A percentile compares a stretch with the other conserved stretches of the same genome.
Conservation (phyloP, 2,888 invertebrate genomes). For the Chalcis sispes region DNA sequence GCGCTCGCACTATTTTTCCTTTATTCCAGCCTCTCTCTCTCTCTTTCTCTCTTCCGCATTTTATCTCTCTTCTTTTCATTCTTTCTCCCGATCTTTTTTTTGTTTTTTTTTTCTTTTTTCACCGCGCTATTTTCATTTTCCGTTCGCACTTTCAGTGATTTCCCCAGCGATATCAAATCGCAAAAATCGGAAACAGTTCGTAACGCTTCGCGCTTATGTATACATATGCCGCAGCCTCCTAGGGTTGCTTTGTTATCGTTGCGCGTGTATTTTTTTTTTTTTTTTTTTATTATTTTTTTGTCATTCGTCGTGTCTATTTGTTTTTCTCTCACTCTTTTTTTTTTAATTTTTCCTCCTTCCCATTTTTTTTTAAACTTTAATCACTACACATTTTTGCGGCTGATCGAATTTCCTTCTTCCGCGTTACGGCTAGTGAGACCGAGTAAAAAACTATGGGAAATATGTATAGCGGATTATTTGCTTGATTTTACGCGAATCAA, state of each 20-base stretch:
- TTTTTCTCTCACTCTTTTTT: too few relatives aligned
- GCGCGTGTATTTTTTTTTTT: not conserved
- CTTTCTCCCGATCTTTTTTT: not conserved
- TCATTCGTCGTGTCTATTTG: too few relatives aligned
- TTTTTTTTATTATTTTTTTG: not conserved
- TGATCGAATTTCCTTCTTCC: not conserved
- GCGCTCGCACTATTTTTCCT: conserved; percentile 32
- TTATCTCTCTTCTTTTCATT: too few relatives aligned
- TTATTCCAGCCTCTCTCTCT: not conserved
- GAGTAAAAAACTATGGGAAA: not conserved
- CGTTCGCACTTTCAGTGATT: conserved; percentile 55
- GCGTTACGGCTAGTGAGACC: too few relatives aligned
- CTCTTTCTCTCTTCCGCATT: too few relatives aligned
- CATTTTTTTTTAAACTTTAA: conserved; percentile 2
- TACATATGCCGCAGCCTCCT: not conserved
- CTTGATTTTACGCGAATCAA: too few relatives aligned
- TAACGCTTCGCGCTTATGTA: not conserved
- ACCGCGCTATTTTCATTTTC: conserved; percentile 51
- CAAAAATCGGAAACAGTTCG: conserved; percentile 51
- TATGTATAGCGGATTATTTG: too few relatives aligned
- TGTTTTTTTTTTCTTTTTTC: not conserved
- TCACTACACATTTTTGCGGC: not conserved
- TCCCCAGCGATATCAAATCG: conserved; percentile 58
- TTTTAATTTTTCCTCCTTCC: not conserved
- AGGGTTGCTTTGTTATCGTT: conserved; percentile 14